These are phyloP conservation scores for Gallinago undulata DNA, from an alignment of 2,113 vertebrate species.

Conservation along the genomic window DNA sequence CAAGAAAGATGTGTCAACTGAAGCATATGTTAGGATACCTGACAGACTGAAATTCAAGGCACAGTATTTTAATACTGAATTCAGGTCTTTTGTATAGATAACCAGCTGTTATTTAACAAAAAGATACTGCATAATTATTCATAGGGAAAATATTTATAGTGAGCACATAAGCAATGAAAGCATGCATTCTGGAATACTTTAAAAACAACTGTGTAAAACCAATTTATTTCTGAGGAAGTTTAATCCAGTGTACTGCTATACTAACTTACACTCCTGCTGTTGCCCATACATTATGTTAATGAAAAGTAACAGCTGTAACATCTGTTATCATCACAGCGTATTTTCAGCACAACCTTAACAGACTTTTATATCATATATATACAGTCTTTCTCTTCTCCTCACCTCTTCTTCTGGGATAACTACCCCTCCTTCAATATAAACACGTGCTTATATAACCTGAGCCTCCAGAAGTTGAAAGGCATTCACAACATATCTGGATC, in stretches of 20 bases:
- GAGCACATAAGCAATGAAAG: background rate
- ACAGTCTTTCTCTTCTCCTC: background rate
- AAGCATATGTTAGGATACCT: background rate
- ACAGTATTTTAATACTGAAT: background rate
- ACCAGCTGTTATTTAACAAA: conserved; percentile 27
- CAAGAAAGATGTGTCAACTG: background rate
- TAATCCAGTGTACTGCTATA: background rate
- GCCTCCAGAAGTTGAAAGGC: background rate
- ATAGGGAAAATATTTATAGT: conserved; percentile 42
- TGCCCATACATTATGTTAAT: conserved; percentile 9
- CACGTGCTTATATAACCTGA: background rate
- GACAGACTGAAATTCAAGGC: background rate
- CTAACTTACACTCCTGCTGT: conserved; percentile 20
- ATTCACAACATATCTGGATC: background rate
- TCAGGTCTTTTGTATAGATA: conserved; percentile 16
- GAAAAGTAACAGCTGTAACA: conserved; percentile 46
- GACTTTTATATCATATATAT: background rate
- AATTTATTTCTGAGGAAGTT: background rate
- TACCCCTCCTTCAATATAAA: background rate
- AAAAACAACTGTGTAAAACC: background rate
- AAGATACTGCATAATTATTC: background rate
- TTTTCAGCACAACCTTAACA: conserved; percentile 11
- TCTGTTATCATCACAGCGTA: background rate
- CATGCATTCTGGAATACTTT: background rate
- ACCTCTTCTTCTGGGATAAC: background rate